phyloP scores from a whole-genome alignment of 2,888 invertebrate species.

The Sarcophaga caerulescens region DNA sequence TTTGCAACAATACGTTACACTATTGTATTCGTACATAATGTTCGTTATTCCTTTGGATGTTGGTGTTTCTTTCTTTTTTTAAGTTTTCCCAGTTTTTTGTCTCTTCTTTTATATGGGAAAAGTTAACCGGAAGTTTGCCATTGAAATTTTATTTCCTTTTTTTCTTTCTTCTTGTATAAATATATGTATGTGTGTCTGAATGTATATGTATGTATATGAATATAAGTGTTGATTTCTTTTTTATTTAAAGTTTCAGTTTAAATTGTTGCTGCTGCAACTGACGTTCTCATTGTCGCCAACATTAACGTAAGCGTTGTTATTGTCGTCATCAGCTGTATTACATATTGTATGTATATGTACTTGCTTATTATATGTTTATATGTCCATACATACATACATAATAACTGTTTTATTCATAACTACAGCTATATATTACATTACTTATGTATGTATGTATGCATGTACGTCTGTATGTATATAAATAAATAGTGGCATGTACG shows the following conservation, averaged over 20 bases:
- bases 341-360: slow-evolving; percentile 9
- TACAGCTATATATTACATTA: not conserved
- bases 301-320: not conserved
- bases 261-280: slow-evolving; percentile 4
- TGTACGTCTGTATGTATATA: not conserved
- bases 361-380: not conserved
- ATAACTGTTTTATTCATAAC: not conserved
- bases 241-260: slow-evolving; percentile 36
- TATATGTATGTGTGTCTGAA: not conserved
- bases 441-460: not conserved
- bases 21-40: not conserved
- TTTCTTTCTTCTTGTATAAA: not conserved
- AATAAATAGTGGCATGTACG: slow-evolving; percentile 15
- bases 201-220: not conserved
- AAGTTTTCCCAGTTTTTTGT: not conserved
- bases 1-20: slow-evolving; percentile 7
- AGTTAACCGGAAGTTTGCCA: slow-evolving; percentile 66
- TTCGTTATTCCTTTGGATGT: slow-evolving; percentile 27
- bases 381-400: not conserved
- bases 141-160: slow-evolving; percentile 48
- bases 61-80: not conserved
- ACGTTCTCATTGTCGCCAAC: slow-evolving; percentile 10
- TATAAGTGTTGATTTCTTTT: slow-evolving; percentile 2
- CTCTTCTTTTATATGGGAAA: not conserved
- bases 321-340: slow-evolving; percentile 33